Percentiles rank a stretch among this genome's conserved stretches.
These are phyloP conservation scores for Polyommatus iphigenia DNA, from an alignment of 2,888 invertebrate genomes.

Conservation along the genomic window DNA sequence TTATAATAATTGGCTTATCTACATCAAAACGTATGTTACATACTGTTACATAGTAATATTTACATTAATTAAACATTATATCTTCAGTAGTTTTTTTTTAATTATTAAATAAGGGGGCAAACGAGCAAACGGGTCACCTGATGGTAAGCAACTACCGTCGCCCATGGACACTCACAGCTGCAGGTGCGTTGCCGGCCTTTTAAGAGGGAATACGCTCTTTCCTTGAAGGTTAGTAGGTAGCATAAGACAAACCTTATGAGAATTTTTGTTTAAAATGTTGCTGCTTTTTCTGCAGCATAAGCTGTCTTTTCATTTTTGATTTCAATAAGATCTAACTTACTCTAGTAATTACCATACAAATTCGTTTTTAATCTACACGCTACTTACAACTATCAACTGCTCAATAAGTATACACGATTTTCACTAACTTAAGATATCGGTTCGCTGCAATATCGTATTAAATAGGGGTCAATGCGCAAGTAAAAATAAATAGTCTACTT, in stretches of 20 bases:
- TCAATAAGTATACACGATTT: not conserved
- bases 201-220: too few relatives aligned
- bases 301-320: not conserved
- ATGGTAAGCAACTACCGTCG: too few relatives aligned
- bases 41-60: not conserved
- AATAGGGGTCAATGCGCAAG: not conserved
- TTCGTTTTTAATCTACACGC: constrained; percentile 6
- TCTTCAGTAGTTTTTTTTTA: not conserved
- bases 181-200: too few relatives aligned
- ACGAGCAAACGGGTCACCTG: too few relatives aligned
- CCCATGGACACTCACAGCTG: too few relatives aligned
- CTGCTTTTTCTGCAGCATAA: not conserved
- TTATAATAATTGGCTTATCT: not conserved
- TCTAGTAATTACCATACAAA: not conserved
- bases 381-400: not conserved
- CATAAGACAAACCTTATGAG: not conserved
- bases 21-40: not conserved
- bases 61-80: not conserved
- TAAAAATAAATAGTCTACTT: constrained; percentile 11
- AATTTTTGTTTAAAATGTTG: not conserved
- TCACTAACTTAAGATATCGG: not conserved
- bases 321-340: not conserved
- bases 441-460: not conserved
- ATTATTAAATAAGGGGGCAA: too few relatives aligned
- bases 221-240: too few relatives aligned